phyloP scores from a whole-genome alignment of 2,888 invertebrate genomes.

The Epirrhoe alternata region DNA sequence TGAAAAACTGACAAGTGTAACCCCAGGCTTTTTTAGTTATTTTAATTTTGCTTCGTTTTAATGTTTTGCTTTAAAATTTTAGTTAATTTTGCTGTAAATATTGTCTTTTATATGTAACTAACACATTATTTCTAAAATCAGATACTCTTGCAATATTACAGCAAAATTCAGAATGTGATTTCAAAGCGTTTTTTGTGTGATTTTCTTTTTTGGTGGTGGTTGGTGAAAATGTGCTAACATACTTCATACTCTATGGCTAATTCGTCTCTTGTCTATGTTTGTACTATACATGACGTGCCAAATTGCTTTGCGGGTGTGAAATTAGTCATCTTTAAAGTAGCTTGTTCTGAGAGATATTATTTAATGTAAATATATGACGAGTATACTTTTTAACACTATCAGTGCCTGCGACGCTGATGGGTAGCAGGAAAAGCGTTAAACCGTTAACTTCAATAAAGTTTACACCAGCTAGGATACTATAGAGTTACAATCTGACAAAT shows the following conservation, averaged over 20 bases:
- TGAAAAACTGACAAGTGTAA: conserved; percentile 49
- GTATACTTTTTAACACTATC: too few species aligned
- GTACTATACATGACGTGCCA: conserved; percentile 17
- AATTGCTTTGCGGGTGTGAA: conserved; percentile 17
- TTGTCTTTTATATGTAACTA: conserved; percentile 30
- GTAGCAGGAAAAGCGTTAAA: too few species aligned
- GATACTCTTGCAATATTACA: conserved; percentile 32
- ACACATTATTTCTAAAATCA: background rate
- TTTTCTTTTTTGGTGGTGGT: conserved; percentile 75
- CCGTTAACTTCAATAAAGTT: too few species aligned
- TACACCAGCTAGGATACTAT: too few species aligned
- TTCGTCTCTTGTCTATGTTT: conserved; percentile 63
- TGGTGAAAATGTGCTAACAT: conserved; percentile 86
- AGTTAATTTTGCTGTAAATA: conserved; percentile 36
- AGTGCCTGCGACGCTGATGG: too few species aligned
- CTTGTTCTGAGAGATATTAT: too few species aligned
- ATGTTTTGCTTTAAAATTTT: conserved; percentile 45
- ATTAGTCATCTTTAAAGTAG: background rate
- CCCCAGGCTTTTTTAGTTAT: conserved; percentile 47
- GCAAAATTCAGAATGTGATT: conserved; percentile 19
- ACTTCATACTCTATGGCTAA: conserved; percentile 84
- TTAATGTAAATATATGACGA: too few species aligned
- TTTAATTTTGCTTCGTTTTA: conserved; percentile 48
- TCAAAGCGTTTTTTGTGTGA: conserved; percentile 42
- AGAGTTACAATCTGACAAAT: too few species aligned